A percentile compares a stretch with the other conserved stretches of the same genome.
These are phyloP conservation scores for Cygnus olor DNA, from an alignment of 2,797 vertebrate species.

Conservation along the genomic window DNA sequence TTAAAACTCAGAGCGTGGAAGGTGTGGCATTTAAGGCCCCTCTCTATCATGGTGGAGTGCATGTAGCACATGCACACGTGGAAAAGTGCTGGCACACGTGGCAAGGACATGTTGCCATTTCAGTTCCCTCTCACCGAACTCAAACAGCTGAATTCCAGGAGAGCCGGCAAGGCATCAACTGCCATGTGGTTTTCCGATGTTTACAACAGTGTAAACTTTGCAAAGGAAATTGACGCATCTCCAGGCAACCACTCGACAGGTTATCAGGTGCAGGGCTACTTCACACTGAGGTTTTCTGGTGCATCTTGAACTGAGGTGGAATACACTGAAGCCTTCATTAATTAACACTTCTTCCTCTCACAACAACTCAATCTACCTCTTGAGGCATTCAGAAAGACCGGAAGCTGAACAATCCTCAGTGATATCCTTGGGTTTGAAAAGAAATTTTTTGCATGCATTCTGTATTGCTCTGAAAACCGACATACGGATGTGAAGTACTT, in stretches of 20 bases:
- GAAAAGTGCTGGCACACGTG: neutral
- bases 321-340: neutral
- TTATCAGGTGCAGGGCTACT: neutral
- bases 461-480: neutral
- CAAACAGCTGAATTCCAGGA: neutral
- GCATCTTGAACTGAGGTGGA: neutral
- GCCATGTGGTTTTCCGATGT: neutral
- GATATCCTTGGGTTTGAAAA: neutral
- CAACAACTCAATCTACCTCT: neutral
- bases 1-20: neutral
- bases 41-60: neutral
- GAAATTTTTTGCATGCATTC: neutral
- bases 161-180: rapidly evolving
- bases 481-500: neutral
- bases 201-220: neutral
- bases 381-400: neutral
- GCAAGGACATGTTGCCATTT: neutral
- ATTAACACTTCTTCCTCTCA: neutral
- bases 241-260: neutral
- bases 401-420: neutral
- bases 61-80: neutral
- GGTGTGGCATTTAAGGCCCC: neutral
- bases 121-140: neutral
- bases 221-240: neutral
- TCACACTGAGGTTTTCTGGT: neutral